Evolutionary conservation across 2,888 invertebrate species (phyloP), one percentile per base, ranked within the genome.

Genomic region (Xestia rhomboidea): DNA sequence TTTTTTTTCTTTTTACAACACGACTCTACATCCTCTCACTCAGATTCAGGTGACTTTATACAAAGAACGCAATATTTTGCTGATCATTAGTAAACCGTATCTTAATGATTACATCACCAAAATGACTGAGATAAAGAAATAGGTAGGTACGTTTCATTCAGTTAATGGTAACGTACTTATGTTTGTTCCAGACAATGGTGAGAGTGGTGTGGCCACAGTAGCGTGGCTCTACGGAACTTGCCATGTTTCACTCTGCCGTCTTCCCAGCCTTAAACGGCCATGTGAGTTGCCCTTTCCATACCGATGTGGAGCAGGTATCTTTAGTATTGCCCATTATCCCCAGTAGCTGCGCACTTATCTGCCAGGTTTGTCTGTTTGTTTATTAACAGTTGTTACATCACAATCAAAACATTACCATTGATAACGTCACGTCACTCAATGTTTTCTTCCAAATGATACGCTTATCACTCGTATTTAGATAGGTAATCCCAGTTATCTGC

Each of bases 111-210:
- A 27, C 51, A 51, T 62, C 41, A 60, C 34, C 60, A 34, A 46
- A 44, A 62, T 60, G 21, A 8, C 11, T 44, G 18, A 57, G 34
- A 74, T 54, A 24, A 67, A 41, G 34, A 46, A 30, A 44, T 46
- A 34, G 34, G 34, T 46, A 34, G 34, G 34, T 34, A 46, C 54
- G n/a, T 71, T 57, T 46, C 30, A 62, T 30, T 44, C 18, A 18
- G 27, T 21, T 72, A 72, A 85, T 67, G 30, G 57, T 51, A 24
- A 69, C 80, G 54, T n/a, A n/a, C n/a, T n/a, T 73, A 73, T 82
- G 73, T 79, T 91, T 91, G 91, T 91, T 91, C 5, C 89, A 91
- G 92, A 79, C 75, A 51, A 89, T 88, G 62, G 87, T 85, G 67
- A 88, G 73, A 87, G 82, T 76, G 49, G 49, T 76, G 68, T 70